Evolutionary conservation across 2,888 invertebrate genomes (phyloP).

Genomic region (Alloplasta piceator): DNA sequence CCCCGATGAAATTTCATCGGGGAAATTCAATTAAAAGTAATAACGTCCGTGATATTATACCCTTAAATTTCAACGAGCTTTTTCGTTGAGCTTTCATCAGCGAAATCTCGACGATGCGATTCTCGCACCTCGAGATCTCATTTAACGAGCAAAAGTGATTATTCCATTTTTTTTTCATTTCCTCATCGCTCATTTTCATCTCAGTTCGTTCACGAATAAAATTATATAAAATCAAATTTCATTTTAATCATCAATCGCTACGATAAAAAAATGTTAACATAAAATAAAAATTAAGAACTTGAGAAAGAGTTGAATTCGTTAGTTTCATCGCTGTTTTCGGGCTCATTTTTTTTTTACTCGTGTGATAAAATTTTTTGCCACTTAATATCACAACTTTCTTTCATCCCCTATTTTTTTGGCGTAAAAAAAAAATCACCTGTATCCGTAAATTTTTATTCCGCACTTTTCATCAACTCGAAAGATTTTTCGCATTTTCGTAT

Average conservation of each 20-base stretch:
- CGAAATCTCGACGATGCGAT: constrained; percentile 30
- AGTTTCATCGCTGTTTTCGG: constrained; percentile 12
- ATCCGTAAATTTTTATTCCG: no score
- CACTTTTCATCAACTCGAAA: no score
- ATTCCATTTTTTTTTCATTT: constrained; percentile 24
- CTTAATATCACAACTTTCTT: no score
- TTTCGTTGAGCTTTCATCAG: constrained; percentile 45
- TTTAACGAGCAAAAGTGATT: constrained; percentile 44
- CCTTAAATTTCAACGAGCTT: constrained; percentile 43
- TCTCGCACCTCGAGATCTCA: constrained; percentile 18
- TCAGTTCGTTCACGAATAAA: background rate
- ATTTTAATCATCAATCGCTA: no score
- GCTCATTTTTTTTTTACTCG: no score
- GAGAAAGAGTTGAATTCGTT: no score
- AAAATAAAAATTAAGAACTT: no score
- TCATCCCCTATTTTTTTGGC: no score
- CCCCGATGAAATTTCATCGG: constrained; percentile 80
- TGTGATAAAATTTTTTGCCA: no score
- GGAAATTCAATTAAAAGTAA: constrained; percentile 82
- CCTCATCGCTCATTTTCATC: constrained; percentile 24
- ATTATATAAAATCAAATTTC: background rate
- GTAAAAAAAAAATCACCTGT: no score
- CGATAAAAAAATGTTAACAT: no score
- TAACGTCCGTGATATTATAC: constrained; percentile 69
- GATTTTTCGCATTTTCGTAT: no score